Percentiles rank a stretch among this genome's conserved stretches.
These are phyloP conservation scores for Pseudobourletiella spinata DNA, from an alignment of 1,140 invertebrate species.

Conservation along the genomic window DNA sequence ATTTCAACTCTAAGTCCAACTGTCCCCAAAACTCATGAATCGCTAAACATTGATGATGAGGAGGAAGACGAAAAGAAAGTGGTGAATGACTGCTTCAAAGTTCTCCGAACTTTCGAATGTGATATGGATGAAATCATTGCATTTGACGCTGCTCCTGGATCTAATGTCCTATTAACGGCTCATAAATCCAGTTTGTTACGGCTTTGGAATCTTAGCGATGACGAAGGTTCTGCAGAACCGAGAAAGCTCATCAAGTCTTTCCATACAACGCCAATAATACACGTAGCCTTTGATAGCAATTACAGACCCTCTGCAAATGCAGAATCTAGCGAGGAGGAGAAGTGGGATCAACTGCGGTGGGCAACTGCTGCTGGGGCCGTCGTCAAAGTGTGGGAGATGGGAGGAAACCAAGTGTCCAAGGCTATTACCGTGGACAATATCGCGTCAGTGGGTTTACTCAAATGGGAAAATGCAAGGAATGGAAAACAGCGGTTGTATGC, in stretches of 20 bases:
- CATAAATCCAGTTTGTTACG: conserved; percentile 28
- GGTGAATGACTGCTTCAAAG: conserved; percentile 2
- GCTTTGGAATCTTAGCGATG: conserved; percentile 20
- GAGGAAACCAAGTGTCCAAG: conserved; percentile 27
- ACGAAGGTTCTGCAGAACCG: background rate
- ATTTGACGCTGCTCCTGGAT: conserved; percentile 23
- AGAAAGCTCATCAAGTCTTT: conserved; percentile 25
- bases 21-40: background rate
- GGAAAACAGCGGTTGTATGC: conserved; percentile 12
- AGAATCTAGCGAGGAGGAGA: conserved; percentile 1
- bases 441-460: conserved; percentile 23
- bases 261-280: conserved; percentile 16
- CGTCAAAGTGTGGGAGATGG: conserved; percentile 25
- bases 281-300: conserved; percentile 15
- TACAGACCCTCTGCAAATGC: background rate
- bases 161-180: conserved; percentile 19
- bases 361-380: conserved; percentile 18
- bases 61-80: background rate
- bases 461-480: conserved; percentile 19
- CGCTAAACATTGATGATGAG: background rate
- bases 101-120: conserved; percentile 11
- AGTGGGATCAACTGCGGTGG: conserved; percentile 3
- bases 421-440: conserved; percentile 20
- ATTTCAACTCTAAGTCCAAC: conserved; percentile 10
- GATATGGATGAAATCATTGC: conserved; percentile 31